A percentile compares a stretch with the other conserved stretches of the same genome.
These are phyloP conservation scores for Balearica regulorum DNA, from an alignment of 2,797 vertebrate genomes.

Conservation along the genomic window DNA sequence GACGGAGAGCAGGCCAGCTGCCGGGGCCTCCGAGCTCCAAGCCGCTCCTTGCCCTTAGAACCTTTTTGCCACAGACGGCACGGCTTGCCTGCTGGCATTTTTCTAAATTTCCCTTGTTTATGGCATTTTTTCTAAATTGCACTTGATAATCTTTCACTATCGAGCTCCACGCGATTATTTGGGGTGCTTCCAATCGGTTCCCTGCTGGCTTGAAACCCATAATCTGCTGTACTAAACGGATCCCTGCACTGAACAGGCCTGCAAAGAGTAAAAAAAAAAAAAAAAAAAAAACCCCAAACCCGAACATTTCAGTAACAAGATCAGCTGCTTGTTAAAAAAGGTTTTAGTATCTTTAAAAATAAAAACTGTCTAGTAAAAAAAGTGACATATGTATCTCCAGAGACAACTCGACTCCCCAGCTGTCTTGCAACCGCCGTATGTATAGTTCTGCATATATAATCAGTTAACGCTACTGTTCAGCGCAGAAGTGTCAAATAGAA, in stretches of 20 bases:
- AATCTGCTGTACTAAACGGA: fast-evolving
- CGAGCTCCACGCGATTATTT: neutral
- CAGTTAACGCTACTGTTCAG: neutral
- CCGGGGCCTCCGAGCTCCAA: fast-evolving
- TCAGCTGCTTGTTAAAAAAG: neutral
- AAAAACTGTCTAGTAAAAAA: neutral
- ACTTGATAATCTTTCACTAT: neutral
- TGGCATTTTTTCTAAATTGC: neutral
- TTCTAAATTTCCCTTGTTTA: neutral
- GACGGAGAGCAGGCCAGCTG: neutral
- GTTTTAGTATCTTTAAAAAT: neutral
- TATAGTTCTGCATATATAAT: neutral
- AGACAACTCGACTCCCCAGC: neutral
- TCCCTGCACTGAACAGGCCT: neutral
- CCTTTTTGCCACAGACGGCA: neutral
- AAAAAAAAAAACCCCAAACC: neutral
- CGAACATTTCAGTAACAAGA: neutral
- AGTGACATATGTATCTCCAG: neutral
- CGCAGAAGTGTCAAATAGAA: neutral
- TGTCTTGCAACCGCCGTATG: neutral
- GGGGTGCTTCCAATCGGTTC: neutral
- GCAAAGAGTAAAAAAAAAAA: neutral
- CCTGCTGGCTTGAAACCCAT: neutral
- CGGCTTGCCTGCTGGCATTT: neutral
- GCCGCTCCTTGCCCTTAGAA: neutral